phyloP scores from a whole-genome alignment of 2,113 vertebrate genomes.

The Cercocebus atys region DNA sequence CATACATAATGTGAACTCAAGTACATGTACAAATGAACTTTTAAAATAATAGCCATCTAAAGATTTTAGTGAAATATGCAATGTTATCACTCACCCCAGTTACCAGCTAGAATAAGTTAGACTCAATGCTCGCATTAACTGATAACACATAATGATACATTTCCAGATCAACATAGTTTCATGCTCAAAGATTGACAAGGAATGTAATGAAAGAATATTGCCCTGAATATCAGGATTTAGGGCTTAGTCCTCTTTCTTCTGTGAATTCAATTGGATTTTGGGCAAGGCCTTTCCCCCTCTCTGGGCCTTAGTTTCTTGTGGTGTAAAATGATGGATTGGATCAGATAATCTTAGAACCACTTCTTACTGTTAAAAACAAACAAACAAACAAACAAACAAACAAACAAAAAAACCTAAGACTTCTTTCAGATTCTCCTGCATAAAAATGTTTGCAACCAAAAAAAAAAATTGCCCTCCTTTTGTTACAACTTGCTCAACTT shows the following conservation, averaged over 20 bases:
- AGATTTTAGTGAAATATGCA: neutral
- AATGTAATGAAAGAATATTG: neutral
- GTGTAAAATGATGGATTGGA: neutral
- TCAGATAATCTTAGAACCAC: neutral
- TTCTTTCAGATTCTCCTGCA: neutral
- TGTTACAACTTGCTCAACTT: neutral
- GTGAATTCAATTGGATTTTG: neutral
- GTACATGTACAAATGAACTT: neutral
- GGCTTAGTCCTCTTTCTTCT: neutral
- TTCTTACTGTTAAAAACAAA: too few species aligned
- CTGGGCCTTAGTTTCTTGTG: neutral
- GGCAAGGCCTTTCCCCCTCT: neutral
- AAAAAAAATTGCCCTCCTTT: neutral
- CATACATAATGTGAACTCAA: neutral
- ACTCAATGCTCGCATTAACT: neutral
- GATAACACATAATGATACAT: fast-evolving
- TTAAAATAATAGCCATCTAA: neutral
- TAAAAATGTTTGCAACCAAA: neutral
- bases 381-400: too few species aligned
- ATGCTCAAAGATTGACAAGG: neutral
- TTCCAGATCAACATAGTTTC: neutral
- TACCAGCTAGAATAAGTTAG: neutral
- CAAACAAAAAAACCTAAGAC: neutral
- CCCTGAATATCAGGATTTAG: neutral
- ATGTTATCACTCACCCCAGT: neutral